These are phyloP conservation scores for Corydoras maculifer DNA, from an alignment of 2,113 vertebrate species.

Conservation along the genomic window DNA sequence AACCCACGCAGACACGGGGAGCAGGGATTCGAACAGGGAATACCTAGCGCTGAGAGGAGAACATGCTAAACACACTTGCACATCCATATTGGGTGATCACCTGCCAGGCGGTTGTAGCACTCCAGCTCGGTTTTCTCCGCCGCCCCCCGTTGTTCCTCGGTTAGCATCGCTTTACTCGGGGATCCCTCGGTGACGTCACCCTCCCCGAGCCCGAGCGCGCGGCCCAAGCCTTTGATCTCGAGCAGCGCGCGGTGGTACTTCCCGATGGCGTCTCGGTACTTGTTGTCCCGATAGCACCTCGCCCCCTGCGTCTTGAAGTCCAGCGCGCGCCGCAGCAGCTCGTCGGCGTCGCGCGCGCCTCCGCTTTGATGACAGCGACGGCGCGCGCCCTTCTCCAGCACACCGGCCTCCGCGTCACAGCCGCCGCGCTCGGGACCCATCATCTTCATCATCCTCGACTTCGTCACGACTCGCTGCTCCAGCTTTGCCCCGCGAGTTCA, in stretches of 20 bases:
- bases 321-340: constrained; percentile 79
- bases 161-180: constrained; percentile 66
- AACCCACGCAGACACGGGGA: too few relatives aligned
- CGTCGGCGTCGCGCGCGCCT: constrained; percentile 60
- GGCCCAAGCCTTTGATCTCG: constrained; percentile 88
- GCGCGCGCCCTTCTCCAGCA: neutral
- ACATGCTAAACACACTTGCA: too few relatives aligned
- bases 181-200: constrained; percentile 62
- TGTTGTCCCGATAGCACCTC: constrained; percentile 98
- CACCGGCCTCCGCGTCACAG: constrained; percentile 16
- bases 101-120: constrained; percentile 98
- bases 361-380: constrained; percentile 16
- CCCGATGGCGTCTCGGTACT: constrained; percentile 96
- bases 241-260: constrained; percentile 95
- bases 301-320: constrained; percentile 94
- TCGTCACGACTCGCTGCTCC: too few relatives aligned
- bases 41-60: too few relatives aligned
- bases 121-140: constrained; percentile 90
- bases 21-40: too few relatives aligned
- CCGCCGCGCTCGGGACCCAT: constrained; percentile 27
- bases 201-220: constrained; percentile 75
- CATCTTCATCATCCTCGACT: neutral
- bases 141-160: constrained; percentile 85
- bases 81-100: constrained; percentile 30
- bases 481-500: too few relatives aligned